phyloP scores from a whole-genome alignment of 2,113 vertebrate species.

The Saccopteryx bilineata region DNA sequence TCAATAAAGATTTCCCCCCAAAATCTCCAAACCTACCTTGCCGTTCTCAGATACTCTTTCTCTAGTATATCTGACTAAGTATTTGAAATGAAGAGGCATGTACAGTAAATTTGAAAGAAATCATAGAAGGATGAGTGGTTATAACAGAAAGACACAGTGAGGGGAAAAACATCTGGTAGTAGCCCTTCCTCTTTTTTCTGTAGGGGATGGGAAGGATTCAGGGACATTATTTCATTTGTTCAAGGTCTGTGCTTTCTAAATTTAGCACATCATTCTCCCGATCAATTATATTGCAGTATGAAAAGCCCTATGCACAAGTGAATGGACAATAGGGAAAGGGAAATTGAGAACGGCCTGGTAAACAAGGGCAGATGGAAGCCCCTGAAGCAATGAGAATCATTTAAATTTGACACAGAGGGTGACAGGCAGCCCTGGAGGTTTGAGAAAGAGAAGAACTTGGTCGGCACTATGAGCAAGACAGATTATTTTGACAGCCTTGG shows the following conservation, averaged over 20 bases:
- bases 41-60: background rate
- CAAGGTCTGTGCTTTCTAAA: background rate
- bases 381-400: constrained; percentile 43
- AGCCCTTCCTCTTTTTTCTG: background rate
- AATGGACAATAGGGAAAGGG: background rate
- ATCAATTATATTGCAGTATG: background rate
- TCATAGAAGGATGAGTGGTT: background rate
- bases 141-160: background rate
- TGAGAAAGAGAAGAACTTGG: background rate
- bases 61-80: background rate
- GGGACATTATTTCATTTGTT: background rate
- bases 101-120: background rate
- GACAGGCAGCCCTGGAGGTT: background rate
- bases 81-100: background rate
- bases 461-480: constrained; percentile 33
- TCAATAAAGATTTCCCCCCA: background rate
- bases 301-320: background rate
- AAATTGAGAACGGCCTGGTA: constrained; percentile 39
- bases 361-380: constrained; percentile 36
- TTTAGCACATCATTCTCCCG: background rate
- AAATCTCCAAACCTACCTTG: background rate
- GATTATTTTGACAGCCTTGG: constrained; percentile 63
- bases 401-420: constrained; percentile 65
- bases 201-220: background rate
- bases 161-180: background rate